Base-by-base conservation (phyloP, 64 coral and sea anemone species). In the Dendronephthya gigantea region DNA sequence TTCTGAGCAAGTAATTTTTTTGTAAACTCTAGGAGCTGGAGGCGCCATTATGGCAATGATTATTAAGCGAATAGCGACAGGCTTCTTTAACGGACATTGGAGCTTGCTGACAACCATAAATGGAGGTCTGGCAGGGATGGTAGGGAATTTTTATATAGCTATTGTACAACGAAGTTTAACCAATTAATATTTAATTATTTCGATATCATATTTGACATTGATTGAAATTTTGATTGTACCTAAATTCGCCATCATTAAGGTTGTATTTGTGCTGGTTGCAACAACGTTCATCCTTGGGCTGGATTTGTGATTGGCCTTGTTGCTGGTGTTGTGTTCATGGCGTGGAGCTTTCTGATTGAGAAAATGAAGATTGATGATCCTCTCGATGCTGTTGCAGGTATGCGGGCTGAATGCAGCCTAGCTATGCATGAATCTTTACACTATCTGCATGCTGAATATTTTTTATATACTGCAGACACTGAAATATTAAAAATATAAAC, bases 61-160 rank as follows among this genome's bases (percentile, higher is more conserved):
- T 38, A 84, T 76, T n/a, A 85, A 85, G 35, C 86, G 93, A 25
- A 50, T 96, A 19, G 4, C 25, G 17, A 62, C 55, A 33, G 90
- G 90, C 2, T 91, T 89, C 87, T 81, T 83, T 9, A 85, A 90
- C 0, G 92, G 92, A 35, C 81, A 96, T 39, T 96, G 93, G 93
- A 96, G 93, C 70, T 68, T 96, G 23, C 70, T 96, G 37, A 87
- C 90, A 7, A 96, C 93, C 13, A 96, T 96, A 8, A 96, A 96
- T 58, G 93, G 93, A 36, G 93, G 81, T 17, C 90, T 96, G 0
- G 87, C 87, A 45, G 93, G 93, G 92, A 96, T 96, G 93, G 93
- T 96, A 87, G 68, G 91, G 30, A 15, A 35, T 28, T 52, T 68
- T 45, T 45, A 11, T 12, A 1, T 16, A 31, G 52, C 33, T 36